Percentiles rank a stretch among this genome's conserved stretches.
phyloP scores from a whole-genome alignment of 2,888 invertebrate species.

The Hemaris fuciformis region DNA sequence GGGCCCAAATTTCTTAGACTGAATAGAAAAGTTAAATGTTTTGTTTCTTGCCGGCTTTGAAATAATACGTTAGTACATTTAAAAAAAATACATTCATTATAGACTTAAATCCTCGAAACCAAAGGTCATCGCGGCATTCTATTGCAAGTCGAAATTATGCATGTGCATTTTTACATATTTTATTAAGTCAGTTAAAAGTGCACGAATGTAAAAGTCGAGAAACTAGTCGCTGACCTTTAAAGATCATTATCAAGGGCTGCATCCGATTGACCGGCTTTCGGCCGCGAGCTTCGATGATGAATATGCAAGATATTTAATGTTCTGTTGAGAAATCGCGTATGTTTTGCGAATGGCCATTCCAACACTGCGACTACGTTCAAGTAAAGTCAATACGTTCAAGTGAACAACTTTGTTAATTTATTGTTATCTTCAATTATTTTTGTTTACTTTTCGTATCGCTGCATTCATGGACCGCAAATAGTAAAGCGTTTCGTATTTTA shows the following conservation, averaged over 20 bases:
- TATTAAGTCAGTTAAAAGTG: not conserved
- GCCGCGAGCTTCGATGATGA: not conserved
- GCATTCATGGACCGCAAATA: too few species aligned
- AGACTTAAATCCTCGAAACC: too few species aligned
- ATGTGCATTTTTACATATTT: not conserved
- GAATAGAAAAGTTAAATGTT: too few species aligned
- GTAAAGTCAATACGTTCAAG: not conserved
- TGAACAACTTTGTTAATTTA: not conserved
- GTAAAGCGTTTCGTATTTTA: too few species aligned
- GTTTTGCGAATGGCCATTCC: not conserved
- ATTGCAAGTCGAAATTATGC: not conserved
- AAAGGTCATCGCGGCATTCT: not conserved
- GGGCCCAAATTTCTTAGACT: too few species aligned
- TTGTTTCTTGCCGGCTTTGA: too few species aligned
- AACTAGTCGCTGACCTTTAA: not conserved
- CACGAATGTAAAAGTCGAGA: not conserved
- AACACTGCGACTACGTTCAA: not conserved
- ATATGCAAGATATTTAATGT: not conserved
- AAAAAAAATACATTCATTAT: too few species aligned
- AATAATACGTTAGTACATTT: too few species aligned
- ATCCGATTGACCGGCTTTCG: slow-evolving; percentile 12
- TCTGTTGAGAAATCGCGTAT: not conserved
- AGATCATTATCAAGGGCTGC: slow-evolving; percentile 3
- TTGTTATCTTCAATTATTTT: not conserved
- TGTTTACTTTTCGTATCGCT: not conserved